A percentile compares a stretch with the other conserved stretches of the same genome.
phyloP scores from a whole-genome alignment of 30 jellyfish, hydroid and myxozoan species.

The Aurelia aurita region DNA sequence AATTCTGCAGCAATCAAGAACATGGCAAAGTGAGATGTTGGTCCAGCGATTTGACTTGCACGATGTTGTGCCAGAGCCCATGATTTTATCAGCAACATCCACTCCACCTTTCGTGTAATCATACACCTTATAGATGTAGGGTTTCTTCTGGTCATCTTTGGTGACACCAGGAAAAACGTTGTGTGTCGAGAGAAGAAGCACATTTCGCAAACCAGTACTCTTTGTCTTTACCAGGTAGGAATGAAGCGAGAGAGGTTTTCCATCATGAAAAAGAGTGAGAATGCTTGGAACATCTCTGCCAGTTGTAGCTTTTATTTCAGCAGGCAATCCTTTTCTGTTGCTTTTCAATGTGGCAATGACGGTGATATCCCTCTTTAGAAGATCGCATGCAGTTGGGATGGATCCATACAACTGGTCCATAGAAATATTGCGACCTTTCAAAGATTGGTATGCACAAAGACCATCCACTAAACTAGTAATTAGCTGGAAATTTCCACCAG shows the following conservation, averaged over 20 bases:
- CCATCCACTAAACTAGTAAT: not conserved
- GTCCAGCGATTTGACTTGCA: constrained; percentile 15
- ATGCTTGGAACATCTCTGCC: not conserved
- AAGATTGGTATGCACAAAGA: constrained; percentile 10
- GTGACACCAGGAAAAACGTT: not conserved
- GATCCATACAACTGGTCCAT: constrained; percentile 24
- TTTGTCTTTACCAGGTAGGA: not conserved
- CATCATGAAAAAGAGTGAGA: not conserved
- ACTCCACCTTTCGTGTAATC: constrained; percentile 30
- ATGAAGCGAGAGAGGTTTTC: not conserved
- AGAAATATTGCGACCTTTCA: constrained; percentile 5
- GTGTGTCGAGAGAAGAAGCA: constrained; percentile 8
- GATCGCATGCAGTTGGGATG: constrained; percentile 1
- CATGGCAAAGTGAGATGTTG: constrained; percentile 6
- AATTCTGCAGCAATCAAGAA: constrained; percentile 11
- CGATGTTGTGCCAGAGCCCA: constrained; percentile 10
- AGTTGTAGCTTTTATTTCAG: not conserved
- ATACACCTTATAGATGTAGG: not conserved
- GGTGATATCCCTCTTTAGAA: not conserved
- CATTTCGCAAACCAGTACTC: constrained; percentile 13
- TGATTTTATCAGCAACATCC: not conserved
- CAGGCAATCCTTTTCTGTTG: constrained; percentile 14
- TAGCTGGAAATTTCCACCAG: constrained; percentile 6
- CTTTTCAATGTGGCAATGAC: not conserved
- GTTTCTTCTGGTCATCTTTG: not conserved